Conservation (phyloP, 2,113 vertebrate species). For the Caracal caracal region DNA sequence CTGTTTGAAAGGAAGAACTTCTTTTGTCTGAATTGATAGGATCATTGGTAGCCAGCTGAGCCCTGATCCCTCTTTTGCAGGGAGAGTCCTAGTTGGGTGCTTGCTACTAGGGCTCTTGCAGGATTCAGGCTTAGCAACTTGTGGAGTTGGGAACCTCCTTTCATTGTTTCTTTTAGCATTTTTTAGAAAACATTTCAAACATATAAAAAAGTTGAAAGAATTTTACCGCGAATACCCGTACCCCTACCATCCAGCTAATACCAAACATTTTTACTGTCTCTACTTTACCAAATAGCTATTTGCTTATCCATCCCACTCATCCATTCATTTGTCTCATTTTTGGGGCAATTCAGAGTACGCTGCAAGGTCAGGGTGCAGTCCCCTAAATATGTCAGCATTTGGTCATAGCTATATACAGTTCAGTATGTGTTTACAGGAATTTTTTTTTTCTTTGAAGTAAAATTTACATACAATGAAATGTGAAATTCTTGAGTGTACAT, state of each 20-base stretch:
- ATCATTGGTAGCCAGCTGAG: not conserved
- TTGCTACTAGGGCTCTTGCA: conserved; percentile 6
- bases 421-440: not conserved
- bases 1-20: not conserved
- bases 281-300: not conserved
- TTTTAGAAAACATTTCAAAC: not conserved
- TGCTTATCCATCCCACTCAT: not conserved
- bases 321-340: not conserved
- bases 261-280: not conserved
- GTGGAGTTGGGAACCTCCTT: conserved; percentile 70
- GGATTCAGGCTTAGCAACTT: conserved; percentile 77
- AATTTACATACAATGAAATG: not conserved
- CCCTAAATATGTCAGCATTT: not conserved
- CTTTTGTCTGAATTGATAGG: not conserved
- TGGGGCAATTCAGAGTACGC: not conserved
- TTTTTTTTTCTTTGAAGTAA: conserved; percentile 46
- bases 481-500: not conserved
- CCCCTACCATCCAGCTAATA: not conserved
- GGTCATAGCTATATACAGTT: not conserved
- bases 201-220: not conserved
- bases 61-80: not conserved
- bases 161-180: conserved; percentile 31
- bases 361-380: not conserved
- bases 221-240: conserved; percentile 61
- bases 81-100: conserved; percentile 46